phyloP scores from a whole-genome alignment of 2,888 invertebrate genomes.

The Pinctada fucata region DNA sequence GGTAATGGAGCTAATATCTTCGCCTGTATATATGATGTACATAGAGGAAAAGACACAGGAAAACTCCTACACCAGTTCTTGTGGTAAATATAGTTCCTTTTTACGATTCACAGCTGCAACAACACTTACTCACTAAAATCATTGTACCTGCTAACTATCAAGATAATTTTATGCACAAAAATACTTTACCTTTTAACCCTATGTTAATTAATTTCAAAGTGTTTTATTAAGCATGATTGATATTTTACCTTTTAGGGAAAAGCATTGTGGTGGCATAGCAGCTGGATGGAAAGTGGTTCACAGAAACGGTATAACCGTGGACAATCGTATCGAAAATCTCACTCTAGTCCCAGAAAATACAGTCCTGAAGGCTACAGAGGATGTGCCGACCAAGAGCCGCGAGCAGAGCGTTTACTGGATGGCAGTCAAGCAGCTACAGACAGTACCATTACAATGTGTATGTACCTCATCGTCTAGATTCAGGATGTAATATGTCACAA shows the following conservation, averaged over 20 bases:
- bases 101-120: no score
- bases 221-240: neutral
- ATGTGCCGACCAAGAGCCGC: constrained; percentile 70
- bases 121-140: no score
- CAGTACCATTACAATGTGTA: constrained; percentile 74
- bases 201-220: neutral
- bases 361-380: constrained; percentile 46
- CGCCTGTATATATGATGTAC: constrained; percentile 77
- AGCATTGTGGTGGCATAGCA: constrained; percentile 78
- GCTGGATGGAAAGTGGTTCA: constrained; percentile 78
- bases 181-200: neutral
- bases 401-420: constrained; percentile 79
- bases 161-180: no score
- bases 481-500: neutral
- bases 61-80: constrained; percentile 78
- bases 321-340: constrained; percentile 79
- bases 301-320: constrained; percentile 79
- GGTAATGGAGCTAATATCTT: constrained; percentile 78
- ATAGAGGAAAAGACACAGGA: constrained; percentile 73
- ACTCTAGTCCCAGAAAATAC: constrained; percentile 68
- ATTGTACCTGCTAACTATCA: no score
- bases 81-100: constrained; percentile 73
- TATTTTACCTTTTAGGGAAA: constrained; percentile 75
- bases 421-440: constrained; percentile 78
- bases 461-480: constrained; percentile 4